Evolutionary conservation across 2,113 vertebrate species (phyloP).

Genomic region (Cinclus mexicanus): DNA sequence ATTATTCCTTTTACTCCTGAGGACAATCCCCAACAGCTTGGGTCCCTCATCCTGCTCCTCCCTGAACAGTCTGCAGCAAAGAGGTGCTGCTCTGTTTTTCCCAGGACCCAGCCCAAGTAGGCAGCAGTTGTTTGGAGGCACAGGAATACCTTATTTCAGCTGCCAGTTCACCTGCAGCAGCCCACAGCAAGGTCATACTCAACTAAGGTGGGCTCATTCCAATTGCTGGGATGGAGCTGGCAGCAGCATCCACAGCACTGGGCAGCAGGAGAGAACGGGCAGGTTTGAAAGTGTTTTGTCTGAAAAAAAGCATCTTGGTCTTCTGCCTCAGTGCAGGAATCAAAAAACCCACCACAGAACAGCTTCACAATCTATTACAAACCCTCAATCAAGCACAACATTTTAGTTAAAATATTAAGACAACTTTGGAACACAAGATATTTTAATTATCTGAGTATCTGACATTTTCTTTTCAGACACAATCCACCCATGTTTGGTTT

Average conservation of each 20-base stretch:
- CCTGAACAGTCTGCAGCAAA: not conserved
- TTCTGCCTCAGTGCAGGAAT: not conserved
- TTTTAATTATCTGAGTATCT: not conserved
- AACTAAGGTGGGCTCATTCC: not conserved
- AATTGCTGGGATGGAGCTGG: rapidly evolving
- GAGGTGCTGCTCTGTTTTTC: not conserved
- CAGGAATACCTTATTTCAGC: not conserved
- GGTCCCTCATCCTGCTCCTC: not conserved
- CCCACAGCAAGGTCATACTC: not conserved
- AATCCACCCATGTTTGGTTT: not conserved
- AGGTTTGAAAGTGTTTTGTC: not conserved
- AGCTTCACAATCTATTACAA: not conserved
- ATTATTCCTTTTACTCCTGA: not conserved
- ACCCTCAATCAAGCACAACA: not conserved
- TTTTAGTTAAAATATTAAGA: not conserved
- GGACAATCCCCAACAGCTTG: not conserved
- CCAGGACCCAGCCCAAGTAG: not conserved
- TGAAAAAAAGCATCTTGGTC: not conserved
- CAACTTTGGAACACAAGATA: not conserved
- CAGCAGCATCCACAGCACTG: rapidly evolving
- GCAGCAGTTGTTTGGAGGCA: not conserved
- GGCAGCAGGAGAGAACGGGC: rapidly evolving
- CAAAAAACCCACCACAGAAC: not conserved
- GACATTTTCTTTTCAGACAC: not conserved
- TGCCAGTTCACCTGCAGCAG: not conserved